A percentile compares a stretch with the other conserved stretches of the same genome.
These are phyloP conservation scores for Glyphotaelius pellucidus DNA, from an alignment of 2,888 invertebrate species.

Conservation along the genomic window DNA sequence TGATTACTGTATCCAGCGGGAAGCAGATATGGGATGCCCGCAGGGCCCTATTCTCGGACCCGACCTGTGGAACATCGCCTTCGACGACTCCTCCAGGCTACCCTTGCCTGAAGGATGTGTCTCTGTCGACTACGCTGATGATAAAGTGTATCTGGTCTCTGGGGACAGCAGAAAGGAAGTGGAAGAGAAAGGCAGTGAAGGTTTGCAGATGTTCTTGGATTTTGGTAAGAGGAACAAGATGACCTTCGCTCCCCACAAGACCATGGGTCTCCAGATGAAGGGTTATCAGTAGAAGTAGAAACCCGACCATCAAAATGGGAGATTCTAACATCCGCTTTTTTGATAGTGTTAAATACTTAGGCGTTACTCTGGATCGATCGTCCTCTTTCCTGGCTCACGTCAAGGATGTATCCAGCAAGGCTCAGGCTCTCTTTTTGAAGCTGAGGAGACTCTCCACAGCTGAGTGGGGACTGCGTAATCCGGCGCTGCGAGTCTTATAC, in stretches of 20 bases:
- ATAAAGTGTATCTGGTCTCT: conserved; percentile 2
- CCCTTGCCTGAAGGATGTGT: conserved; percentile 12
- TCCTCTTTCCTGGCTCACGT: no score
- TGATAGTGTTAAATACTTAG: not conserved
- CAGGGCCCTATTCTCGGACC: conserved; percentile 67
- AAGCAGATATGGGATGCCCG: conserved; percentile 64
- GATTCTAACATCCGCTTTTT: not conserved
- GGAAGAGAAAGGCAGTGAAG: not conserved
- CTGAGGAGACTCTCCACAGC: no score
- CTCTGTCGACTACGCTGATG: conserved; percentile 50
- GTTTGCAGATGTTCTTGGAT: not conserved
- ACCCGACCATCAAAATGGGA: not conserved
- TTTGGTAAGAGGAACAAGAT: not conserved
- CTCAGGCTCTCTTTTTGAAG: no score
- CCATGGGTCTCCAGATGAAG: not conserved
- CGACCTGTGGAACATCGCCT: conserved; percentile 62
- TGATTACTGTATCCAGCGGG: not conserved
- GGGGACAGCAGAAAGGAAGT: not conserved
- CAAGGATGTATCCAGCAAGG: no score
- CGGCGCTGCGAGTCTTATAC: no score
- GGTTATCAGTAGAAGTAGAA: not conserved
- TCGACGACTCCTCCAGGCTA: conserved; percentile 58
- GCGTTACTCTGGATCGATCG: not conserved
- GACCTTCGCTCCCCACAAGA: not conserved
- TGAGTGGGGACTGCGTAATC: no score